Evolutionary conservation across 1,140 invertebrate species (phyloP).

Genomic region (Adelges cooleyi): DNA sequence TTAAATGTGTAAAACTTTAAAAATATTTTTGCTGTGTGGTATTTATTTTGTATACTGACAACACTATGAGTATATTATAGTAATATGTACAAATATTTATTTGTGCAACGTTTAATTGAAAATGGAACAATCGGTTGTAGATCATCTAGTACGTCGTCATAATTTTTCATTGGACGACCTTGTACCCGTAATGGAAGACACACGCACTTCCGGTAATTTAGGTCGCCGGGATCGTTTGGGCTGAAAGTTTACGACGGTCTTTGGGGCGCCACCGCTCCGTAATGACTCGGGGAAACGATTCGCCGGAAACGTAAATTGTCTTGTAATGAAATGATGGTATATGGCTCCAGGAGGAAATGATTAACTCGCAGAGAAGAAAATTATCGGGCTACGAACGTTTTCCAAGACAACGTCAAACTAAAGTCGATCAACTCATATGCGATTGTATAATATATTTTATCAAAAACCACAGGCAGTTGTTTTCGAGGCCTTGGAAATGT

Average conservation of each 20-base stretch:
- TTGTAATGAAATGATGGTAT: constrained; percentile 7
- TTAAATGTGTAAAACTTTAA: no score
- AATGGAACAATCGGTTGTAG: no score
- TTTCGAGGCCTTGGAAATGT: no score
- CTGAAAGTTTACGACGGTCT: not conserved
- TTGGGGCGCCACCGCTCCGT: not conserved
- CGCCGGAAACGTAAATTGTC: constrained; percentile 7
- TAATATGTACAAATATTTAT: no score
- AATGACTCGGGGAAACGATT: constrained; percentile 11
- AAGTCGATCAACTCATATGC: no score
- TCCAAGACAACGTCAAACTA: not conserved
- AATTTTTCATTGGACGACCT: not conserved
- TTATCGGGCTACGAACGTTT: not conserved
- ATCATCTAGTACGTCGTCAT: no score
- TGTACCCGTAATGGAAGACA: not conserved
- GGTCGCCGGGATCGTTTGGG: not conserved
- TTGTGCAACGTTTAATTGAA: no score
- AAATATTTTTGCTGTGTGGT: no score
- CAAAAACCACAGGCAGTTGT: no score
- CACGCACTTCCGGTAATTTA: constrained; percentile 18
- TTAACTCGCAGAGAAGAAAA: not conserved
- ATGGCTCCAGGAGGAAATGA: not conserved
- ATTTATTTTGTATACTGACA: no score
- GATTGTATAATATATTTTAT: no score
- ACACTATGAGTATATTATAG: no score